phyloP scores from a whole-genome alignment of 2,888 invertebrate species.

The Serrognathus titanus region DNA sequence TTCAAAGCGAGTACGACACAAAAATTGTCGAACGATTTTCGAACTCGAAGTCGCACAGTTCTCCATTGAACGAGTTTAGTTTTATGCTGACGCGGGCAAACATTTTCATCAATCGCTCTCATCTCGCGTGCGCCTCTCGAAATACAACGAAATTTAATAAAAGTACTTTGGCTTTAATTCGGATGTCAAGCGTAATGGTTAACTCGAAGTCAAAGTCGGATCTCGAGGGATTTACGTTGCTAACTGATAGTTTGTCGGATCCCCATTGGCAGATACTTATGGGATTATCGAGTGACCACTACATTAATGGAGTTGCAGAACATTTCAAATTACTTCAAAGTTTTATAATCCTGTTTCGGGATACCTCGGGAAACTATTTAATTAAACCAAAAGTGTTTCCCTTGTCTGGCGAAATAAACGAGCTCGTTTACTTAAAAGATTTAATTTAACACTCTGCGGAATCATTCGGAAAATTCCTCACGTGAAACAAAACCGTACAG shows the following conservation, averaged over 20 bases:
- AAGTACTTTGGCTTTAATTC: no score
- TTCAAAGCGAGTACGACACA: slow-evolving; percentile 2
- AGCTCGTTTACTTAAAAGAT: no score
- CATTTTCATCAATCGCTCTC: no score
- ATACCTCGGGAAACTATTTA: slow-evolving; percentile 8
- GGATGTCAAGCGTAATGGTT: no score
- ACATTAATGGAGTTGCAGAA: slow-evolving; percentile 20
- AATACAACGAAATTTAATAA: no score
- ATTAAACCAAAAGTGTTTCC: no score
- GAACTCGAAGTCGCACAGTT: not conserved
- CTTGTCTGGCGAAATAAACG: no score
- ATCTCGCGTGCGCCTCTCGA: no score
- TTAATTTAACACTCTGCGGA: no score
- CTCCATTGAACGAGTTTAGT: slow-evolving; percentile 1
- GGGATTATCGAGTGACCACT: slow-evolving; percentile 29
- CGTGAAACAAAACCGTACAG: no score
- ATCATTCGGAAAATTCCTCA: no score
- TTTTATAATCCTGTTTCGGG: slow-evolving; percentile 19
- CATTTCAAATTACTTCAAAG: slow-evolving; percentile 20
- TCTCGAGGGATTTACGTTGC: slow-evolving; percentile 7
- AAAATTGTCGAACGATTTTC: slow-evolving; percentile 2
- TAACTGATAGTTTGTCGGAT: slow-evolving; percentile 12
- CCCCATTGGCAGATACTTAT: slow-evolving; percentile 29
- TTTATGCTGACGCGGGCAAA: not conserved
- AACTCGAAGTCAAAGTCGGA: not conserved